These are phyloP conservation scores for Denticeps clupeoides DNA, from an alignment of 2,797 vertebrate genomes.

Conservation along the genomic window DNA sequence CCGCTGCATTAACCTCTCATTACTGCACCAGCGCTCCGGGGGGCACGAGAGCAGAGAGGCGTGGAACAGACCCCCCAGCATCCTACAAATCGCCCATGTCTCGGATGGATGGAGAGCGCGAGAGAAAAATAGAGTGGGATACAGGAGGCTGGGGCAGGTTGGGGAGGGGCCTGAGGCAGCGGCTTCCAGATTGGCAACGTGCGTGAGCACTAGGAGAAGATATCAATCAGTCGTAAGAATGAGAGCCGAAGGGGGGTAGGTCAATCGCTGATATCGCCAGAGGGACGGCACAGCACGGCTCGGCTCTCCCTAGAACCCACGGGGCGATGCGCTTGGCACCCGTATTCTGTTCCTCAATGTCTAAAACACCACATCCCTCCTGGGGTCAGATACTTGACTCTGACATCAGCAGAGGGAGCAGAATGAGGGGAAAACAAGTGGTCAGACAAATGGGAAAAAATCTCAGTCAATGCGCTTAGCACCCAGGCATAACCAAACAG, in stretches of 20 bases:
- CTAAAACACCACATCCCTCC: neutral
- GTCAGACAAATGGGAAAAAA: too few relatives aligned
- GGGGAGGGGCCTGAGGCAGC: neutral
- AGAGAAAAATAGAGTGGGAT: neutral
- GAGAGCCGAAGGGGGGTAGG: neutral
- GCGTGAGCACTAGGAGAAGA: slow-evolving; percentile 8
- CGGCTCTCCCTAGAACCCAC: neutral
- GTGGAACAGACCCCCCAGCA: neutral
- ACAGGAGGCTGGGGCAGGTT: neutral
- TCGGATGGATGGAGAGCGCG: neutral
- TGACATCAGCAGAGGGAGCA: too few relatives aligned
- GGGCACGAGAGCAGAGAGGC: neutral
- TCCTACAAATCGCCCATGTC: neutral
- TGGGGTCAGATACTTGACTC: neutral
- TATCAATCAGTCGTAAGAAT: slow-evolving; percentile 16
- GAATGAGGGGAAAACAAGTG: too few relatives aligned
- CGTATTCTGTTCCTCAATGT: neutral
- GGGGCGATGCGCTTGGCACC: neutral
- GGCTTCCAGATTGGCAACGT: neutral
- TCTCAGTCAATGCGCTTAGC: too few relatives aligned
- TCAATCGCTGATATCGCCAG: neutral
- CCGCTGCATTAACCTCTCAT: slow-evolving; percentile 81
- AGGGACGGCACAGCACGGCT: neutral
- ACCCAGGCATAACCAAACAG: too few relatives aligned
- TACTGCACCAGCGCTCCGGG: slow-evolving; percentile 44